These are phyloP conservation scores for Forbesichthys agassizii DNA, from an alignment of 2,113 vertebrate species.

Conservation along the genomic window DNA sequence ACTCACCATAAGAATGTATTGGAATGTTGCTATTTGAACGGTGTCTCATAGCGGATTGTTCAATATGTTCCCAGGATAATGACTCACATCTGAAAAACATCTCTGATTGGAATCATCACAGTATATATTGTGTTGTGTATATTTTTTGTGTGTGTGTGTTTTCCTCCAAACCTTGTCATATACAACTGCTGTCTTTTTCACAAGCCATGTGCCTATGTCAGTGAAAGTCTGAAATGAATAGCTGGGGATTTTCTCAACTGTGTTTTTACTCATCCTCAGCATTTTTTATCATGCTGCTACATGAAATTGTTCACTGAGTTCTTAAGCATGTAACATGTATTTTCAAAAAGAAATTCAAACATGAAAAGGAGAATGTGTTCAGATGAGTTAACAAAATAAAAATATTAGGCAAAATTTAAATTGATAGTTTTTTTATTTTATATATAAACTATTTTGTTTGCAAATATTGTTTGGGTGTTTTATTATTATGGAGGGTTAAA, in stretches of 20 bases:
- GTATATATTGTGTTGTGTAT: slow-evolving; percentile 21
- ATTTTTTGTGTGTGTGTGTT: slow-evolving; percentile 37
- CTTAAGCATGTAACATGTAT: too few relatives aligned
- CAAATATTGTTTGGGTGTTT: too few relatives aligned
- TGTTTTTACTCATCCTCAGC: slow-evolving; percentile 36
- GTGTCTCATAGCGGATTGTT: not conserved
- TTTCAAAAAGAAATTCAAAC: too few relatives aligned
- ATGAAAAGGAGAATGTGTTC: too few relatives aligned
- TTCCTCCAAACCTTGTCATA: slow-evolving; percentile 63
- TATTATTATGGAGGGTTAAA: too few relatives aligned
- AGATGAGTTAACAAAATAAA: too few relatives aligned
- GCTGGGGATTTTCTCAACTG: slow-evolving; percentile 63
- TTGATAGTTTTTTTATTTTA: too few relatives aligned
- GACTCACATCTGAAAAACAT: slow-evolving; percentile 66
- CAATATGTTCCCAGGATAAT: slow-evolving; percentile 58
- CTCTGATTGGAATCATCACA: slow-evolving; percentile 59
- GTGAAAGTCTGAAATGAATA: slow-evolving; percentile 74
- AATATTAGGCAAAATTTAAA: too few relatives aligned
- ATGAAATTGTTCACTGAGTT: too few relatives aligned
- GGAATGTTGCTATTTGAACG: too few relatives aligned
- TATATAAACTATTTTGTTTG: too few relatives aligned
- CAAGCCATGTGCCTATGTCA: slow-evolving; percentile 55
- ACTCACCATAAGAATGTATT: too few relatives aligned
- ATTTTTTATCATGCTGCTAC: not conserved
- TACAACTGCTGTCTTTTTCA: slow-evolving; percentile 42